A percentile compares a stretch with the other conserved stretches of the same genome.
Evolutionary conservation across 2,113 vertebrate species (phyloP).

Genomic region (Taurulus bubalis): DNA sequence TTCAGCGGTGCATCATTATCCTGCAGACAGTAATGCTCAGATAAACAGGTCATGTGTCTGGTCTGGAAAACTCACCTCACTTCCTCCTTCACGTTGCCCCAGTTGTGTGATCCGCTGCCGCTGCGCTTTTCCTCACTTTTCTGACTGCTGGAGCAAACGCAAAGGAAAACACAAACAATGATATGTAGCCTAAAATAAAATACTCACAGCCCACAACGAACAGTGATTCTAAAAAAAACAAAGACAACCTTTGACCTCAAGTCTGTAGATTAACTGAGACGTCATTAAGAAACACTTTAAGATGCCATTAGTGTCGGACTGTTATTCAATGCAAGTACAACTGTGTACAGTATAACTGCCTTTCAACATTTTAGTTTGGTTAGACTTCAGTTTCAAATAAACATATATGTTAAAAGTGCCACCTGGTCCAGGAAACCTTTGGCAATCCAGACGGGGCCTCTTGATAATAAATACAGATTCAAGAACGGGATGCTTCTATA

Average conservation of each 20-base stretch:
- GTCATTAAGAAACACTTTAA: not conserved
- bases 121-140: slow-evolving; percentile 96
- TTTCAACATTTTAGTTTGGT: not conserved
- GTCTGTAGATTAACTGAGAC: not conserved
- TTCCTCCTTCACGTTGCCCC: slow-evolving; percentile 98
- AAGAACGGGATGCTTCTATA: not conserved
- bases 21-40: not conserved
- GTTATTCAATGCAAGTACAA: not conserved
- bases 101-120: slow-evolving; percentile 95
- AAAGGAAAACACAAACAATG: not conserved
- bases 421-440: not conserved
- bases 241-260: not conserved
- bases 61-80: slow-evolving; percentile 84
- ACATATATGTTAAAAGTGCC: not conserved
- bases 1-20: not conserved
- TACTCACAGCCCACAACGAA: not conserved
- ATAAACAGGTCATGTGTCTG: slow-evolving; percentile 27
- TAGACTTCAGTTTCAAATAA: not conserved
- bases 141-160: slow-evolving; percentile 89
- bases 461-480: not conserved
- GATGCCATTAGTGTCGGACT: not conserved
- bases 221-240: not conserved
- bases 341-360: not conserved
- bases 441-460: too few species aligned
- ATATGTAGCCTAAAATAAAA: slow-evolving; percentile 3